Conservation (phyloP, 2,888 invertebrate genomes). For the Amphipyra berbera region DNA sequence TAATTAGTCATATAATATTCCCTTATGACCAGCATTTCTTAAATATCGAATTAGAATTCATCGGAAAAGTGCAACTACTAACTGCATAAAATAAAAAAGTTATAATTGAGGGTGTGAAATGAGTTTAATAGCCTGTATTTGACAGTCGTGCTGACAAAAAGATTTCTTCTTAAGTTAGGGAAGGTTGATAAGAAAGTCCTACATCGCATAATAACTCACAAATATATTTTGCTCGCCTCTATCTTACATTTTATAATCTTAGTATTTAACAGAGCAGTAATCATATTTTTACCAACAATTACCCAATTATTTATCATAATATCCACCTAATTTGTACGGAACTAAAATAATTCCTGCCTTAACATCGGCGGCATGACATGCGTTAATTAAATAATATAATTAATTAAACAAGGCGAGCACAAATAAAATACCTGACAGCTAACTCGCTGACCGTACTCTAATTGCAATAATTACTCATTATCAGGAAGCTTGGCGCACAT, state of each 20-base stretch:
- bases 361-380: conserved; percentile 49
- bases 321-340: conserved; percentile 36
- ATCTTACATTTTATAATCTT: neutral
- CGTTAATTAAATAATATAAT: conserved; percentile 58
- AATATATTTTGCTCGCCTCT: no score
- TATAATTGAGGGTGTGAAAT: no score
- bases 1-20: no score
- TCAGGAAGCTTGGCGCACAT: conserved; percentile 84
- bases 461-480: conserved; percentile 88
- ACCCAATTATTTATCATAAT: conserved; percentile 19
- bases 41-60: neutral
- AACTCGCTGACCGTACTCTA: conserved; percentile 79
- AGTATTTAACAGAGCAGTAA: neutral
- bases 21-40: neutral
- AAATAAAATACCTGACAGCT: conserved; percentile 68
- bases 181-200: no score
- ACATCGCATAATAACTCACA: no score
- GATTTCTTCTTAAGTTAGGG: no score
- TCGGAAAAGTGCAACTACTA: no score
- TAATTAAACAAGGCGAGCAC: conserved; percentile 68
- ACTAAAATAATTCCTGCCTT: conserved; percentile 27
- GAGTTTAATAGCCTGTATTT: no score
- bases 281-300: conserved; percentile 1
- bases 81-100: no score
- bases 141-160: no score